Evolutionary conservation across 1,140 invertebrate genomes (phyloP).

Genomic region (Drosophila ficusphila): DNA sequence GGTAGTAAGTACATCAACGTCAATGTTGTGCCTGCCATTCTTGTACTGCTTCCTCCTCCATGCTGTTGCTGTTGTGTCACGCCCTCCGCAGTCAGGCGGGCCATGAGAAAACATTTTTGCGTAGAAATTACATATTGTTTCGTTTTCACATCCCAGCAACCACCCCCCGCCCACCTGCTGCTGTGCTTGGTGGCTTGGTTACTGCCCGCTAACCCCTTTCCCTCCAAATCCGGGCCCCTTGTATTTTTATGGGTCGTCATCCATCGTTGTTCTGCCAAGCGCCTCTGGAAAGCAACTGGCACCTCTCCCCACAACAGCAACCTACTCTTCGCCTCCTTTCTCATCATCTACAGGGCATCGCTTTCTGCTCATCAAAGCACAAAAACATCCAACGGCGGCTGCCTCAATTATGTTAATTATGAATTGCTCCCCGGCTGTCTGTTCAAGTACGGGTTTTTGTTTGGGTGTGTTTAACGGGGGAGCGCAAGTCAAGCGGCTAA

Average conservation of each 20-base stretch:
- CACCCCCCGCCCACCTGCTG: conserved; percentile 1
- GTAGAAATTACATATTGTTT: conserved; percentile 53
- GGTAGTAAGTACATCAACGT: conserved; percentile 30
- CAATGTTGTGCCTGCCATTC: conserved; percentile 25
- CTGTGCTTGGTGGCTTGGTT: conserved; percentile 18
- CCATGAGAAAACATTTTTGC: conserved; percentile 47
- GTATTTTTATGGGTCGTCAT: conserved; percentile 45
- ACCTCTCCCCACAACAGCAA: too few species aligned
- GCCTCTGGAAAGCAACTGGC: neutral
- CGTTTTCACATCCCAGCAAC: conserved; percentile 31
- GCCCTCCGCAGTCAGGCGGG: conserved; percentile 13
- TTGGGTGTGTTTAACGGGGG: neutral
- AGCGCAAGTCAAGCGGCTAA: conserved; percentile 28
- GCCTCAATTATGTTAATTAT: conserved; percentile 53
- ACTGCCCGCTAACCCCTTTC: conserved; percentile 14
- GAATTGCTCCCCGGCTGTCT: conserved; percentile 37
- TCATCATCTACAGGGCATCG: conserved; percentile 16
- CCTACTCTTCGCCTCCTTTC: conserved; percentile 1
- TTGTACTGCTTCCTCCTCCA: conserved; percentile 6
- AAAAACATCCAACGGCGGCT: conserved; percentile 48
- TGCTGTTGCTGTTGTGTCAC: conserved; percentile 24
- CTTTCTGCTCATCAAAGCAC: conserved; percentile 51
- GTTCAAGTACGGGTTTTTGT: conserved; percentile 6
- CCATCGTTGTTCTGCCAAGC: conserved; percentile 27
- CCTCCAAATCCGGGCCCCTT: neutral